Base-by-base conservation (phyloP, 1,140 invertebrate genomes). In the Eciton burchellii region DNA sequence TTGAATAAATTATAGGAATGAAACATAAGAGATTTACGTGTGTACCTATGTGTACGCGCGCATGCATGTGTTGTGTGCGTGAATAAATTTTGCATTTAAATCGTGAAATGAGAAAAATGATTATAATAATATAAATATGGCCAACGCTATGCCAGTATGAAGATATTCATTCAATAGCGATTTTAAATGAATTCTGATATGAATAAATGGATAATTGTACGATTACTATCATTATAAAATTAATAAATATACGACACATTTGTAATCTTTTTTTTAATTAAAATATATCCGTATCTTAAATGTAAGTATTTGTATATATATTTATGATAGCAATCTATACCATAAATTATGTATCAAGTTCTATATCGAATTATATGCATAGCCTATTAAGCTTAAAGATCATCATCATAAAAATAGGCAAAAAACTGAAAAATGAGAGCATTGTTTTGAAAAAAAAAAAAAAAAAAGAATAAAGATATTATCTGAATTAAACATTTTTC, bases 1-100 rank as follows among this genome's bases (percentile, higher is more conserved):
- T 88, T 14, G 52, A 21, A n/a, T 79, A 4, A 79, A 76, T 65
- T 4, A 74, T 29, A 60, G 76, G 84, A 79, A 60, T 85, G 84
- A 14, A 87, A 87, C 73, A 76, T 79, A 84, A 89, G 65, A 91
- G 86, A 84, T 88, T 71, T 63, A 62, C 35, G 35, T 35, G 35
- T 35, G 35, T n/a, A n/a, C n/a, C n/a, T n/a, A n/a, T n/a, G n/a
- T n/a, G n/a, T n/a, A n/a, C n/a, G n/a, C n/a, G n/a, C n/a, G n/a
- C n/a, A n/a, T n/a, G n/a, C n/a, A n/a, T n/a, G 35, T 35, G 35
- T 35, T n/a, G 6, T 21, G n/a, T 63, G 16, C 41, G 52, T 45
- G 45, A 43, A 83, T 19, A 85, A 68, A 35, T 83, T 76, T 81
- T 83, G 73, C 73, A 88, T 85, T 88, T 81, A 81, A 71, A 60